A percentile compares a stretch with the other conserved stretches of the same genome.
Evolutionary conservation across 2,113 vertebrate genomes (phyloP).

Genomic region (Spilogale gracilis): DNA sequence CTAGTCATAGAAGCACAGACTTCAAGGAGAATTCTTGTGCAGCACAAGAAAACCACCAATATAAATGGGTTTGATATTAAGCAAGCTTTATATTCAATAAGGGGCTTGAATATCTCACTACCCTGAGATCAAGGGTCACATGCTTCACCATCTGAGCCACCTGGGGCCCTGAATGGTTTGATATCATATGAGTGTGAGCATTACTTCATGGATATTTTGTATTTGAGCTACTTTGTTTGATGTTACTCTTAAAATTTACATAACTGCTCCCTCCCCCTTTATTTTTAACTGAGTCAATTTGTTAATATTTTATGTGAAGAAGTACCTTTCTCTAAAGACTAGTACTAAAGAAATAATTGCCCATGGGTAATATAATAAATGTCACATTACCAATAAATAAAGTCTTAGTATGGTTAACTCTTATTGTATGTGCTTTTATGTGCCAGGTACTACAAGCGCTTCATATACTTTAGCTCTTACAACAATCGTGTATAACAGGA

Average conservation of each 20-base stretch:
- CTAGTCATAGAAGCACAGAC: neutral
- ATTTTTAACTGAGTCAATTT: neutral
- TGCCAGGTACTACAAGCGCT: neutral
- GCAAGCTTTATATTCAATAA: neutral
- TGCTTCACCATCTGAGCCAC: neutral
- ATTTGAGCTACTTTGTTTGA: neutral
- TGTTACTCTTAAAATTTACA: neutral
- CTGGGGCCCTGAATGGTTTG: neutral
- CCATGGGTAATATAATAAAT: neutral
- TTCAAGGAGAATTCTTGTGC: neutral
- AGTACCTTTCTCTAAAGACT: neutral
- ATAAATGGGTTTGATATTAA: neutral
- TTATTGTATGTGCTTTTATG: neutral
- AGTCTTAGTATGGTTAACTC: neutral
- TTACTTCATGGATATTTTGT: neutral
- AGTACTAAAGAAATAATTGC: neutral
- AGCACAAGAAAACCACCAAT: neutral
- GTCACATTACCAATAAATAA: neutral
- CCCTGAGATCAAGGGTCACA: neutral
- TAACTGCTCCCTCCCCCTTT: neutral
- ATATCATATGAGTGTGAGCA: neutral
- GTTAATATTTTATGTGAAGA: neutral
- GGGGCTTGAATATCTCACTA: neutral
- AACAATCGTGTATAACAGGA: neutral
- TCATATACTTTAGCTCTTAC: neutral